Base-by-base conservation (phyloP, 2,113 vertebrate genomes). In the Polypterus senegalus region DNA sequence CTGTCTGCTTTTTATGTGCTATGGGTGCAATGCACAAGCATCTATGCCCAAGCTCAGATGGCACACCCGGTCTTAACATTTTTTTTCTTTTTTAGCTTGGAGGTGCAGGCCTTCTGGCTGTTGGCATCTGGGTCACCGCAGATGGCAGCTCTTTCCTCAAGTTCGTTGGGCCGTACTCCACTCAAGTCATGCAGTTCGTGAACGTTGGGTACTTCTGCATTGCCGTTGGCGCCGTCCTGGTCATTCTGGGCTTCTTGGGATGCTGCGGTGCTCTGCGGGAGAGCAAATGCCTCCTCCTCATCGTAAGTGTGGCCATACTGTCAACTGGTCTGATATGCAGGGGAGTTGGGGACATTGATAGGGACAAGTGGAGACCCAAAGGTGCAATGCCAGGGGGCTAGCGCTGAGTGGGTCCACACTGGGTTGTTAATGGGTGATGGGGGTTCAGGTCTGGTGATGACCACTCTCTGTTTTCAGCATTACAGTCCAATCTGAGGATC, bases 211-310 rank as follows among this genome's bases (percentile, higher is more conserved):
- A 90, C 46, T 87, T 93, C 77, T 85, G 89, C 78, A 90, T 93
- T 0, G 83, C 75, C 60, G 69, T 89, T 0, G 93, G 94, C 0
- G 60, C 65, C 6, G 61, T 85, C 55, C 75, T 97, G 74, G 59
- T 90, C 4, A 62, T 88, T 27, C 74, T 99, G 0, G 91, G 93
- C 54, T 77, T 96, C 65, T 76, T 96, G 4, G 93, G 94, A 53
- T 90, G 85, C 73, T 95, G 78, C 0, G 90, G 87, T 0, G 91
- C 91, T 58, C 80, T 86, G 7, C 86, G 79, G 51, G 89, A 93
- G 67, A 97, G 80, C 86, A 97, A 91, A 59, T 96, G 91, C 67
- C 87, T 92, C n/a, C 87, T 98, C 65, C 79, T 97, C 44, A 79
- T 54, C 81, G 96, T 98, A 76, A 66, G 74, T 73, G 62, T 58